phyloP scores from a whole-genome alignment of 2,888 invertebrate genomes.

The Cephus runcator region DNA sequence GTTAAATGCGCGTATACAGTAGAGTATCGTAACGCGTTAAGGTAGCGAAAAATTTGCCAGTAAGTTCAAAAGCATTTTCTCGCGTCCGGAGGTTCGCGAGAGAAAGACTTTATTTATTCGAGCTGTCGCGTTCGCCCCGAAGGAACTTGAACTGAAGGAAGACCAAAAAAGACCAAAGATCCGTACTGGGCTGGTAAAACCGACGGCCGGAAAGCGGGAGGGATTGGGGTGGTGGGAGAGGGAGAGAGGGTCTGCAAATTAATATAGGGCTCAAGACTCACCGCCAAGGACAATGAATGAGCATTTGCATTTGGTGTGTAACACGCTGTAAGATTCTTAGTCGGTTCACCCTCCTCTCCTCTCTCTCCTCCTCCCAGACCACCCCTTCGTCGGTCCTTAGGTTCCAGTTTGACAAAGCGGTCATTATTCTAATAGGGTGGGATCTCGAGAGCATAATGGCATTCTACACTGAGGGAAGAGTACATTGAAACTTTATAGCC shows the following conservation, averaged over 20 bases:
- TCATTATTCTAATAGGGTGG: slow-evolving; percentile 34
- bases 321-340: slow-evolving; percentile 28
- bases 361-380: slow-evolving; percentile 7
- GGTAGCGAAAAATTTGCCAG: not conserved
- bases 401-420: slow-evolving; percentile 21
- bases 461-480: slow-evolving; percentile 9
- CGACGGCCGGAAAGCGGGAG: not conserved
- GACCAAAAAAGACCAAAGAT: not conserved
- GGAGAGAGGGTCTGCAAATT: slow-evolving; percentile 23
- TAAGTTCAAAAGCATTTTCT: not conserved
- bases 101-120: not conserved
- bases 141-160: not conserved
- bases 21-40: not conserved
- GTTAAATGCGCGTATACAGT: not conserved
- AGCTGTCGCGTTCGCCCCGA: not conserved
- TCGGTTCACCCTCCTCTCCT: slow-evolving; percentile 1
- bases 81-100: not conserved
- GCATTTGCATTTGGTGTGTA: slow-evolving; percentile 26
- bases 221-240: not conserved
- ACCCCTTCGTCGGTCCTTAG: slow-evolving; percentile 13
- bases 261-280: slow-evolving; percentile 32
- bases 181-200: not conserved
- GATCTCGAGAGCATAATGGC: slow-evolving; percentile 29
- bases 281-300: slow-evolving; percentile 22
- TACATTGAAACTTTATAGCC: slow-evolving; percentile 41